Base-by-base conservation (phyloP, 2,888 invertebrate genomes). In the Liodrosophila aerea region DNA sequence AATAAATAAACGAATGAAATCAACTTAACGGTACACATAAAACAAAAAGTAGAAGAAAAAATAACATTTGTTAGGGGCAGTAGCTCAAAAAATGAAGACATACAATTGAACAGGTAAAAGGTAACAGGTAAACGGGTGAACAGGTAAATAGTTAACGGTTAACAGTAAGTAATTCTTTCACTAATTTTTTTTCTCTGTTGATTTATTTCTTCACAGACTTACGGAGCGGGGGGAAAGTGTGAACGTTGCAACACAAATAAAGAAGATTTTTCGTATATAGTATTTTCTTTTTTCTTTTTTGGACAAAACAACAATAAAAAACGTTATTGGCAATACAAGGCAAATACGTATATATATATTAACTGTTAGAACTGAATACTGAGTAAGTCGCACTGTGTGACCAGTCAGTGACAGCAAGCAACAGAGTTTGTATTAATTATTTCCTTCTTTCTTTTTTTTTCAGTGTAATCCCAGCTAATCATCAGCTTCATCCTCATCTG, bases 171-270 rank as follows among this genome's bases (percentile, higher is more conserved):
- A 52, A 56, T 37, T 33, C 47, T 61, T 65, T n/a, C n/a, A n/a
- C n/a, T n/a, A n/a, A n/a, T 46, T 33, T 30, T 62, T 43, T 37
- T 39, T 36, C 16, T 29, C 30, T 15, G 9, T 41, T 29, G 9
- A 31, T 53, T 18, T 15, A 31, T 49, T 36, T 47, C 29, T 45
- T 63, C 44, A 66, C 57, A 76, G 74, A 86, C 77, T 76, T 87
- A 85, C 87, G 86, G 71, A 76, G 77, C 76, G 16, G 66, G 70
- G 61, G 80, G 70, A 60, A 77, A 85, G 87, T 87, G 87, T 87
- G 88, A 83, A 85, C 82, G 56, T 57, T 82, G 83, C 22, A 84
- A 72, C 80, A 76, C 86, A 87, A 87, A 87, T 87, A 88, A 88
- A 88, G 88, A 87, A 88, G 85, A 84, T 54, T 43, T n/a, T 31